Conservation (phyloP, 2,797 vertebrate genomes). For the Periparus ater region DNA sequence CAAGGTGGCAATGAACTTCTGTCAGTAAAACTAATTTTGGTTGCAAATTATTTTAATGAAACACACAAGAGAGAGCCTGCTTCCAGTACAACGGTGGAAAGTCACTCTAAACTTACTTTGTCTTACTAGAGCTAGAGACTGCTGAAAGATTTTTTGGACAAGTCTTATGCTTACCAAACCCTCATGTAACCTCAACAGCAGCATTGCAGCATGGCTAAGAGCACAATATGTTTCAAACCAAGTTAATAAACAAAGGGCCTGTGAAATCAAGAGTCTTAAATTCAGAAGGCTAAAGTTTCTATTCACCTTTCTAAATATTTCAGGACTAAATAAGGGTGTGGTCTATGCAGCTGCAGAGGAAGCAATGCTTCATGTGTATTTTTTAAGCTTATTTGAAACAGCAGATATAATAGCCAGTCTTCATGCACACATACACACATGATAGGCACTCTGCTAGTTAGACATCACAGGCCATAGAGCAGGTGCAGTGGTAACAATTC, state of each 20-base stretch:
- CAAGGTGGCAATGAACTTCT: neutral
- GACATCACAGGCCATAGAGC: neutral
- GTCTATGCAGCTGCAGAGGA: neutral
- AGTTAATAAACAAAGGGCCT: neutral
- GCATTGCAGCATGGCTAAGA: neutral
- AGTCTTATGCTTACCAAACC: neutral
- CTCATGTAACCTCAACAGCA: neutral
- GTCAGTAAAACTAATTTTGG: neutral
- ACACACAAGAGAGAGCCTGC: neutral
- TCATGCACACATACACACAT: fast-evolving
- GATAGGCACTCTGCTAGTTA: neutral
- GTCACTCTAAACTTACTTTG: neutral
- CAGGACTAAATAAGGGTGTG: neutral
- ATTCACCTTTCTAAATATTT: neutral
- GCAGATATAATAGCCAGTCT: neutral
- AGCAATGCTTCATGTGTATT: fast-evolving
- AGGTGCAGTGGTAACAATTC: neutral
- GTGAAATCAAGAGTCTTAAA: neutral
- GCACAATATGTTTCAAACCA: neutral
- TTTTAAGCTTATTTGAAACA: neutral
- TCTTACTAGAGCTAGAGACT: neutral
- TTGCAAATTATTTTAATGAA: neutral
- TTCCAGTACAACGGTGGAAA: neutral
- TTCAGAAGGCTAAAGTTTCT: neutral
- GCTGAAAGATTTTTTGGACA: neutral